phyloP scores from a whole-genome alignment of 2,888 invertebrate genomes.

The Punctoribates punctum region DNA sequence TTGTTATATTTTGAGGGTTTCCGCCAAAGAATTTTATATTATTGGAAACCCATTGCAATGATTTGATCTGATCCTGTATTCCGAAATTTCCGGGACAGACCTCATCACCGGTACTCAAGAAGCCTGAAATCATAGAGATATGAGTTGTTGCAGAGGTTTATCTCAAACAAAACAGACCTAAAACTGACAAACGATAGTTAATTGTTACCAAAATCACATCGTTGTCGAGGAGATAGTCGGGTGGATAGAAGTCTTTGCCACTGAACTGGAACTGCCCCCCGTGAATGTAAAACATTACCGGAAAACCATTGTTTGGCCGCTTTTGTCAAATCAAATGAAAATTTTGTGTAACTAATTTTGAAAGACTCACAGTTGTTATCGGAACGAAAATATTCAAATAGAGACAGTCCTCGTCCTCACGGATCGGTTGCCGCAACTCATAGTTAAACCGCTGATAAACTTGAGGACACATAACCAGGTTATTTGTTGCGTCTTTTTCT shows the following conservation, averaged over 20 bases:
- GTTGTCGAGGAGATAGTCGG: constrained; percentile 52
- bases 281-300: constrained; percentile 64
- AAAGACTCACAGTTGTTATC: neutral
- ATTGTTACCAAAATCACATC: constrained; percentile 58
- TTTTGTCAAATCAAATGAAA: neutral
- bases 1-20: constrained; percentile 50
- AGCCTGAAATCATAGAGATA: constrained; percentile 53
- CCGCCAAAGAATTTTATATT: constrained; percentile 50
- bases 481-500: constrained; percentile 37
- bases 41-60: constrained; percentile 51
- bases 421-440: neutral
- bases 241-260: constrained; percentile 48
- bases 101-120: constrained; percentile 50
- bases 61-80: constrained; percentile 51
- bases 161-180: constrained; percentile 50
- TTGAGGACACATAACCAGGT: constrained; percentile 44
- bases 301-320: constrained; percentile 54
- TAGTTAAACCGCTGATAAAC: constrained; percentile 40
- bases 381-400: constrained; percentile 78
- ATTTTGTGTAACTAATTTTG: neutral
- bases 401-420: constrained; percentile 67
- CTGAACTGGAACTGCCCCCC: constrained; percentile 53
- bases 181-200: constrained; percentile 53
- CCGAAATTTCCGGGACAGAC: constrained; percentile 52
- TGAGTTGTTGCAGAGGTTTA: too few relatives aligned